Percentiles rank a stretch among this genome's conserved stretches.
phyloP scores from a whole-genome alignment of 2,888 invertebrate genomes.

The Kuschelorhynchus macadamiae region DNA sequence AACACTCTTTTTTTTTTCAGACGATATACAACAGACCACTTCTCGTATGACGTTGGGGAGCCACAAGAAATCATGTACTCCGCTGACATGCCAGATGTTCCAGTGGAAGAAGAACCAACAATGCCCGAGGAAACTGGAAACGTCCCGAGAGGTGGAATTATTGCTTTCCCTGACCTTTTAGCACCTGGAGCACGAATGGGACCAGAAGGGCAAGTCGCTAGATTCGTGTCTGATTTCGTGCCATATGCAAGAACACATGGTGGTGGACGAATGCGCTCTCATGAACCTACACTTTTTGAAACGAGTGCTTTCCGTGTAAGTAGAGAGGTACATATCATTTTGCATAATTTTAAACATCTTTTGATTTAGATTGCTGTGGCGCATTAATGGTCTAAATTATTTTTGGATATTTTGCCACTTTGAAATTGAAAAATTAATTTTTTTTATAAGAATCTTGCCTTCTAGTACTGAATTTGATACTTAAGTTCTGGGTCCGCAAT shows the following conservation, averaged over 20 bases:
- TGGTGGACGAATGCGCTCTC: constrained; percentile 60
- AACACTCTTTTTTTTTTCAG: constrained; percentile 36
- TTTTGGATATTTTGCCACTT: not conserved
- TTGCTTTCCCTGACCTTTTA: constrained; percentile 67
- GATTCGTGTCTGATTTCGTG: constrained; percentile 61
- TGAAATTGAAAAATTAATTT: too few relatives aligned
- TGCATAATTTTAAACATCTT: not conserved
- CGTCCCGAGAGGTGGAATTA: constrained; percentile 57
- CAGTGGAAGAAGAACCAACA: constrained; percentile 32
- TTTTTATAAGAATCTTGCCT: too few relatives aligned
- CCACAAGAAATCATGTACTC: constrained; percentile 51
- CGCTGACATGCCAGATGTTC: constrained; percentile 53
- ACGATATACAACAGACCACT: constrained; percentile 50
- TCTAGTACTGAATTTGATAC: too few relatives aligned
- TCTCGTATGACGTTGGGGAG: constrained; percentile 59
- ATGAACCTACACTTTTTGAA: constrained; percentile 60
- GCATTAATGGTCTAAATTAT: too few relatives aligned
- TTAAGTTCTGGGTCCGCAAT: too few relatives aligned
- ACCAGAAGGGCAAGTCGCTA: constrained; percentile 54
- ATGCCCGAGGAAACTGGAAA: constrained; percentile 17
- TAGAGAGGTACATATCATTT: constrained; percentile 37
- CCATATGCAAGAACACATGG: constrained; percentile 57
- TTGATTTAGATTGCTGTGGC: too few relatives aligned
- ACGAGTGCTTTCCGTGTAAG: constrained; percentile 62
- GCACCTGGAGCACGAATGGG: constrained; percentile 63